Conservation (phyloP, 2,113 vertebrate species). For the Mus spicilegus region DNA sequence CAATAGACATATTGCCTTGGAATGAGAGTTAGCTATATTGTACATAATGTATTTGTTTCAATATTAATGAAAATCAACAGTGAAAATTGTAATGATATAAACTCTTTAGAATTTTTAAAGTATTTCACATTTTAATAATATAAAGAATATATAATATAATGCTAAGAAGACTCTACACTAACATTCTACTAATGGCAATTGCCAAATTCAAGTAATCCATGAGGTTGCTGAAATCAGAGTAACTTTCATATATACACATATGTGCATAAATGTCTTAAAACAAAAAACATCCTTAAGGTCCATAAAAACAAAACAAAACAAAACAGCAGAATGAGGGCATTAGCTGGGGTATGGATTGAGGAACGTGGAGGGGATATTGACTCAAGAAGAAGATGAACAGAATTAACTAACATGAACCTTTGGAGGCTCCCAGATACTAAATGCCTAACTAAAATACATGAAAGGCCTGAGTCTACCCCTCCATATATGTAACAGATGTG, state of each 20-base stretch:
- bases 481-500: too few species aligned
- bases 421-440: too few species aligned
- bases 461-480: too few species aligned
- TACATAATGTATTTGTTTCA: neutral
- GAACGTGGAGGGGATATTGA: too few species aligned
- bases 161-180: neutral
- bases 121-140: neutral
- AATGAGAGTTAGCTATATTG: conserved; percentile 2
- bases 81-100: neutral
- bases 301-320: neutral
- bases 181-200: neutral
- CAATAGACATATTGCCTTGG: neutral
- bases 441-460: too few species aligned
- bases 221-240: neutral
- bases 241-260: neutral
- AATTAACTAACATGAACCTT: too few species aligned
- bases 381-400: too few species aligned
- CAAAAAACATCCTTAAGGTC: neutral
- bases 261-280: neutral
- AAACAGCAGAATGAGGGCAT: neutral
- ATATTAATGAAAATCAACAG: conserved; percentile 33
- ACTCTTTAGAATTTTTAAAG: neutral
- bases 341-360: too few species aligned
- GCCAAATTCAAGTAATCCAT: neutral
- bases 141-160: neutral